phyloP scores from a whole-genome alignment of 2,888 invertebrate genomes.

The Neoscelio sp. region DNA sequence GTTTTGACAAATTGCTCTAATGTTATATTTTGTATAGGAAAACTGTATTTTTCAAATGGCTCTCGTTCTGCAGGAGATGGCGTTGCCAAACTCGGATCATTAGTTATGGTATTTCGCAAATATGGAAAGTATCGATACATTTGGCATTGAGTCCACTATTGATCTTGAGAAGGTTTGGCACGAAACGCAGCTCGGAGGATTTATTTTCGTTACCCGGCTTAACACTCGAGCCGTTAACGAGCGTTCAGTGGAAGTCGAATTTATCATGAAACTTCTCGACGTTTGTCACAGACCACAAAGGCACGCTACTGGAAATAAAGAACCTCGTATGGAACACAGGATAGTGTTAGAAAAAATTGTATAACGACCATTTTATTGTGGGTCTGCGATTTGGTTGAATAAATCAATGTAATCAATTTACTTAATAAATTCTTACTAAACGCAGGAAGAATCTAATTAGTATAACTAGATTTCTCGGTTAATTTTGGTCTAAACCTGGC shows the following conservation, averaged over 20 bases:
- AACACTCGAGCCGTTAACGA: conserved; percentile 66
- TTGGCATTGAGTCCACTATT: conserved; percentile 51
- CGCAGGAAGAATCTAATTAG: no score
- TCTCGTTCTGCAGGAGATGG: conserved; percentile 1
- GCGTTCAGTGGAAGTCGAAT: conserved; percentile 57
- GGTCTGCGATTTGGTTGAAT: no score
- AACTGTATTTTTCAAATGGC: no score
- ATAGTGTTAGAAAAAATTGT: conserved; percentile 8
- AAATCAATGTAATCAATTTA: no score
- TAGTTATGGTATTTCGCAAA: conserved; percentile 22
- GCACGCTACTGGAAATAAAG: conserved; percentile 34
- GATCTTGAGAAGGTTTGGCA: conserved; percentile 62
- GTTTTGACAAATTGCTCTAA: no score
- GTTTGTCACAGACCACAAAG: conserved; percentile 57
- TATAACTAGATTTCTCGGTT: no score
- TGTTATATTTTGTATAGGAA: no score
- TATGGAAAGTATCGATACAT: conserved; percentile 40
- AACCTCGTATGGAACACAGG: background rate
- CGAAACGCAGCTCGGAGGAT: conserved; percentile 44
- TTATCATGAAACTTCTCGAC: conserved; percentile 54
- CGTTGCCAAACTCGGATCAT: conserved; percentile 9
- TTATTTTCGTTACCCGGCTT: conserved; percentile 63
- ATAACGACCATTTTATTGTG: no score
- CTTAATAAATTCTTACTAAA: no score
- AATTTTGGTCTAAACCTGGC: no score